Evolutionary conservation across 2,797 vertebrate species (phyloP), one percentile per base, ranked within the genome.

Genomic region (Fistularia commersonii): DNA sequence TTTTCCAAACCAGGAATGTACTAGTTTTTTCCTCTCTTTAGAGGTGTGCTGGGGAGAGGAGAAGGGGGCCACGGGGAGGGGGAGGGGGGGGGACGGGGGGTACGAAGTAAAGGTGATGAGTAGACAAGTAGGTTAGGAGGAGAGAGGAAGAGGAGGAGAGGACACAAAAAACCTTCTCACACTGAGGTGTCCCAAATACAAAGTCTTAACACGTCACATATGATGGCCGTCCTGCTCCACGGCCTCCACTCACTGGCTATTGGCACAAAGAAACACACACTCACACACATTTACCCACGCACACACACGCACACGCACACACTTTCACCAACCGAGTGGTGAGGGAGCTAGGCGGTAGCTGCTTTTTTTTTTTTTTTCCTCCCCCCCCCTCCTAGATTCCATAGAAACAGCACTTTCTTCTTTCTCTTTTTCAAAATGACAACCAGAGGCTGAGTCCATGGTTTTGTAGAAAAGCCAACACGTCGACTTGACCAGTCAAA

Each of bases 1-100:
- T 84, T 88, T 87, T 90, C 84, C 88, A 90, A 91, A 90, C 81
- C 84, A 87, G 90, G 90, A 91, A 91, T 91, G 90, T 91, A 88
- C 87, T 90, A 86, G 81, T 88, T 85, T 84, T 87, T 86, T 84
- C 78, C 82, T 83, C 80, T 86, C 76, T 74, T 79, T 81, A 79
- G 86, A 88, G 79, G 80, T 80, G 83, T 80, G 85, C 84, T 66
- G 62, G 64, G 42, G 45, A 15, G 52, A 32, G 42, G 13, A 39
- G 46, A 12, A 8, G 6, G 5, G 48, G 10, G 8, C 15, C 48
- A 14, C 41, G 61, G 55, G 61, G 60, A 7, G 10, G 40, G 13
- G 15, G 3, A 5, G 6, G 33, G 46, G 7, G 45, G 32, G 55
- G 46, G 32, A 51, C 31, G 45, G n/a, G 38, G 51, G 48, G 12